Percentiles rank a stretch among this genome's conserved stretches.
Evolutionary conservation across 2,888 invertebrate genomes (phyloP).

Genomic region (Antheraea yamamai): DNA sequence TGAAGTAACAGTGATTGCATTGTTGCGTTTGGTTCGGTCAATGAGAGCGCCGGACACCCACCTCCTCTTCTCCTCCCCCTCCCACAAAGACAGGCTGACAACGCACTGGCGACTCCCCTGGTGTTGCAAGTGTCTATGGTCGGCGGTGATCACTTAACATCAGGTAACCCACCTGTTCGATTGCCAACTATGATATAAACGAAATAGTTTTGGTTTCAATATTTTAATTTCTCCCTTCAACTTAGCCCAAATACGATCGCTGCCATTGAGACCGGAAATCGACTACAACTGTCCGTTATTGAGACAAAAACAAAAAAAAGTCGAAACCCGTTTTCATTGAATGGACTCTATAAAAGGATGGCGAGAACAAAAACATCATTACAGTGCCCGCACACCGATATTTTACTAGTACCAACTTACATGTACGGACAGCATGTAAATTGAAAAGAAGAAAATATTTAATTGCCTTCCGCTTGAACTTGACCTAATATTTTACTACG

Average conservation of each 20-base stretch:
- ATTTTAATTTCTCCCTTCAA: neutral
- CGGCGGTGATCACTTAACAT: too few species aligned
- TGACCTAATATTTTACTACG: neutral
- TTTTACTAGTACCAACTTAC: neutral
- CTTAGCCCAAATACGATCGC: neutral
- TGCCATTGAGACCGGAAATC: conserved; percentile 13
- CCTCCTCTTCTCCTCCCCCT: too few species aligned
- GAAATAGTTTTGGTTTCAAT: neutral
- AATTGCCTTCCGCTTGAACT: neutral
- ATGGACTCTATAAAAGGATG: conserved; percentile 39
- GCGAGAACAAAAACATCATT: conserved; percentile 31
- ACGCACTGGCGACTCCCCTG: too few species aligned
- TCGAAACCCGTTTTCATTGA: conserved; percentile 44
- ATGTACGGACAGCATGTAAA: conserved; percentile 10
- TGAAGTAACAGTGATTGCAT: too few species aligned
- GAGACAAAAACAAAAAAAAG: conserved; percentile 32
- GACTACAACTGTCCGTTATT: conserved; percentile 32
- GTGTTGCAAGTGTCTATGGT: too few species aligned
- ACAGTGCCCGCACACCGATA: neutral
- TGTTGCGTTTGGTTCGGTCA: too few species aligned
- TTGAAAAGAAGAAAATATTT: neutral
- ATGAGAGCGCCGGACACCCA: too few species aligned
- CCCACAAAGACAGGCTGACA: too few species aligned
- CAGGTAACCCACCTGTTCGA: too few species aligned
- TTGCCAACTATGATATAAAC: too few species aligned